Evolutionary conservation across 2,888 invertebrate species (phyloP), one percentile per base, ranked within the genome.

Genomic region (Rhingia rostrata): DNA sequence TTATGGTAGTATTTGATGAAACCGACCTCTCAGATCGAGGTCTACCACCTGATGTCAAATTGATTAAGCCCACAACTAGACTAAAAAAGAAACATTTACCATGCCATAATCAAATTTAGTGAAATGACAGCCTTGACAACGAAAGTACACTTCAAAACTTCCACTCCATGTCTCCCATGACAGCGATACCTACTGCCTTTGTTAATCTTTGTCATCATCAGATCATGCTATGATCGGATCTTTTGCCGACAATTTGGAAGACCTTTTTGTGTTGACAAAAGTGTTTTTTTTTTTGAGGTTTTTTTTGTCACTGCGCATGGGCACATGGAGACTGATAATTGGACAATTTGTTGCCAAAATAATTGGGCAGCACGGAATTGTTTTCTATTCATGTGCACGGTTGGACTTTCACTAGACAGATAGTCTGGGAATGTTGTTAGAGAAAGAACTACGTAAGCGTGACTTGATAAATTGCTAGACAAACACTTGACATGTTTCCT

Each of bases 301-400:
- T 22, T 22, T n/a, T 14, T 4, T 47, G 7, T 49, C 35, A 39
- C 30, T 12, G 32, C 30, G 32, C 77, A 66, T 49, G 72, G 37
- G 37, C 35, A 60, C 33, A 66, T 32, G 58, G 45, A 35, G 56
- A 54, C n/a, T 51, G 43, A 63, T 74, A 78, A 78, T 78, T 83
- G 67, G 32, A 37, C 51, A 83, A 83, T 79, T 74, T 83, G 69
- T 69, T 79, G 63, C 41, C 73, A 74, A 83, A 79, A 64, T 63
- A 78, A 83, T 79, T 79, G 58, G 58, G 9, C 35, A 53, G 37
- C 64, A 53, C 53, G 58, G 49, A 77, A 37, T 67, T 33, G 0
- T 45, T 41, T 10, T 60, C 32, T 41, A 30, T n/a, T 53, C 14
- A 14, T 14, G 1, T 39, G 47, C 37, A 0, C 37, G 9, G 43